Conservation (phyloP, 2,797 vertebrate genomes). For the Eidolon dupreanum region DNA sequence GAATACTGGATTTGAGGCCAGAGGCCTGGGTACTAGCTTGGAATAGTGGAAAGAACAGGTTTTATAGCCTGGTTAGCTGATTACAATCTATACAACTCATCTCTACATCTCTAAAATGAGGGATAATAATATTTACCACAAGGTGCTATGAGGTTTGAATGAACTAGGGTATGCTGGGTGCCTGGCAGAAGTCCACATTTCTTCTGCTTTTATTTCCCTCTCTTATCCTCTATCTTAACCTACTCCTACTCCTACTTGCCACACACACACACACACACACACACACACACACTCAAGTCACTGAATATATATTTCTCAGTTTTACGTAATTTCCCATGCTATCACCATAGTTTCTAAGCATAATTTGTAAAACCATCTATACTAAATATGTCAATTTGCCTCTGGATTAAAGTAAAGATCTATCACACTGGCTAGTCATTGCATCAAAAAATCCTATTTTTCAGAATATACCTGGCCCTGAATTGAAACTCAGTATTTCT, state of each 20-base stretch:
- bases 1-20: not conserved
- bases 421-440: not conserved
- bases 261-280: not conserved
- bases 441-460: not conserved
- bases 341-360: not conserved
- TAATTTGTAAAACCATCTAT: not conserved
- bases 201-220: not conserved
- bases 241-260: not conserved
- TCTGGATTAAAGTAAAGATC: not conserved
- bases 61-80: not conserved
- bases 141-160: not conserved
- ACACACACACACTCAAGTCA: not conserved
- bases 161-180: not conserved
- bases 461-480: not conserved
- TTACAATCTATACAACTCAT: not conserved
- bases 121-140: not conserved
- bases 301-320: not conserved
- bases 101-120: not conserved
- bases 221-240: not conserved
- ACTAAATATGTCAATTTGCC: not conserved
- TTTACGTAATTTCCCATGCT: not conserved
- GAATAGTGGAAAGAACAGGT: not conserved
- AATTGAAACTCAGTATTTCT: not conserved
- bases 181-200: not conserved
- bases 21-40: no score